These are phyloP conservation scores for Lepus townsendii DNA, from an alignment of 2,797 vertebrate genomes.

Conservation along the genomic window DNA sequence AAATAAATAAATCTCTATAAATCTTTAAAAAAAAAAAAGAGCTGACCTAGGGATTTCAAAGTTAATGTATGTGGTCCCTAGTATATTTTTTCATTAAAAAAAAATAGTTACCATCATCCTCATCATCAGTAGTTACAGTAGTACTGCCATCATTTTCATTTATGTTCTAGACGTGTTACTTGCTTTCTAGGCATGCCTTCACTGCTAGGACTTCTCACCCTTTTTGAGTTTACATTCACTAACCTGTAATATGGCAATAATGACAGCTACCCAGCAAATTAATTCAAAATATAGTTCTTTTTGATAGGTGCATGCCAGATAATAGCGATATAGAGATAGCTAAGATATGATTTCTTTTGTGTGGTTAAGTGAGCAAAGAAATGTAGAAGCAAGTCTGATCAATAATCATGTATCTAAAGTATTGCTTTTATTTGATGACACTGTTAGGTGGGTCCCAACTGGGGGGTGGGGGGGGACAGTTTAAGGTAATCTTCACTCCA, in stretches of 20 bases:
- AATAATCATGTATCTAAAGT: too few relatives aligned
- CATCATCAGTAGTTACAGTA: not conserved
- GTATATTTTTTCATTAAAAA: not conserved
- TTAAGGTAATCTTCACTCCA: too few relatives aligned
- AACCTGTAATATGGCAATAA: not conserved
- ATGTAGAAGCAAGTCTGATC: too few relatives aligned
- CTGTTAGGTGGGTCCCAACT: too few relatives aligned
- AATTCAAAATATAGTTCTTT: not conserved
- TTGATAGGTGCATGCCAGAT: not conserved
- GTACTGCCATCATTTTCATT: not conserved
- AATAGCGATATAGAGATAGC: not conserved
- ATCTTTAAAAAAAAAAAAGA: not conserved
- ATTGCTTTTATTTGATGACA: too few relatives aligned
- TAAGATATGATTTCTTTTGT: not conserved
- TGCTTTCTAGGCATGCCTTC: not conserved
- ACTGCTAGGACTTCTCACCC: not conserved
- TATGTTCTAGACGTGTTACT: not conserved
- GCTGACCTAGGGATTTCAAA: not conserved
- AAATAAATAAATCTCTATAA: too few relatives aligned
- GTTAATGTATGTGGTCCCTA: not conserved
- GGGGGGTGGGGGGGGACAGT: too few relatives aligned
- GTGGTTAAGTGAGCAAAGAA: too few relatives aligned
- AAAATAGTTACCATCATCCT: not conserved
- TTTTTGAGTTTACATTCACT: conserved; percentile 27
- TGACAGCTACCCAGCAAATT: not conserved